A percentile compares a stretch with the other conserved stretches of the same genome.
phyloP scores from a whole-genome alignment of 2,888 invertebrate genomes.

The Polydrusus tereticollis region DNA sequence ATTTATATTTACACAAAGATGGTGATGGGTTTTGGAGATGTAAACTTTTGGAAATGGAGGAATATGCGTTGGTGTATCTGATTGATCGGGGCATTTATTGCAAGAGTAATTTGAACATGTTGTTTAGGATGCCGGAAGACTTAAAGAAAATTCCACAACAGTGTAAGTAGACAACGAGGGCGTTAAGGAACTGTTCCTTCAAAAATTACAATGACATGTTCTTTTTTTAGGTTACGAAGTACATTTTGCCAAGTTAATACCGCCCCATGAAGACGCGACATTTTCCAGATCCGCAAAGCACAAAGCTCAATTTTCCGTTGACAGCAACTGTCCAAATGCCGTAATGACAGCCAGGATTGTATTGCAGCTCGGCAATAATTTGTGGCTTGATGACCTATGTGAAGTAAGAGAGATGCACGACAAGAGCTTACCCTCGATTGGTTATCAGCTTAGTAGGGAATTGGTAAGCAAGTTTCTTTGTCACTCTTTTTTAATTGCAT shows the following conservation, averaged over 20 bases:
- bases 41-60: slow-evolving; percentile 51
- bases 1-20: slow-evolving; percentile 53
- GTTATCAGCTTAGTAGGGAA: slow-evolving; percentile 70
- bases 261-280: slow-evolving; percentile 59
- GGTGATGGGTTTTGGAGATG: slow-evolving; percentile 52
- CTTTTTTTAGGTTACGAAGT: slow-evolving; percentile 55
- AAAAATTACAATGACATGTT: background rate
- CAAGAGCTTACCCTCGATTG: slow-evolving; percentile 65
- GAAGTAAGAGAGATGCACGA: slow-evolving; percentile 69
- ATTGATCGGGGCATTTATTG: slow-evolving; percentile 73
- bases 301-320: slow-evolving; percentile 50
- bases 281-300: slow-evolving; percentile 51
- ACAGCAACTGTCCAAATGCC: slow-evolving; percentile 52
- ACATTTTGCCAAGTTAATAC: slow-evolving; percentile 60
- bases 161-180: slow-evolving; percentile 52
- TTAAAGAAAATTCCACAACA: slow-evolving; percentile 68
- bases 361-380: slow-evolving; percentile 72
- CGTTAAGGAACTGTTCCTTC: background rate
- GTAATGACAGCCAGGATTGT: slow-evolving; percentile 68
- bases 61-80: slow-evolving; percentile 66
- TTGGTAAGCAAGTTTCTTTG: too few relatives aligned
- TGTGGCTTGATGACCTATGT: slow-evolving; percentile 77
- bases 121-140: slow-evolving; percentile 70
- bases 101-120: slow-evolving; percentile 64
- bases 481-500: too few relatives aligned